phyloP scores from a whole-genome alignment of 2,888 invertebrate genomes.

The Lymantria dispar region DNA sequence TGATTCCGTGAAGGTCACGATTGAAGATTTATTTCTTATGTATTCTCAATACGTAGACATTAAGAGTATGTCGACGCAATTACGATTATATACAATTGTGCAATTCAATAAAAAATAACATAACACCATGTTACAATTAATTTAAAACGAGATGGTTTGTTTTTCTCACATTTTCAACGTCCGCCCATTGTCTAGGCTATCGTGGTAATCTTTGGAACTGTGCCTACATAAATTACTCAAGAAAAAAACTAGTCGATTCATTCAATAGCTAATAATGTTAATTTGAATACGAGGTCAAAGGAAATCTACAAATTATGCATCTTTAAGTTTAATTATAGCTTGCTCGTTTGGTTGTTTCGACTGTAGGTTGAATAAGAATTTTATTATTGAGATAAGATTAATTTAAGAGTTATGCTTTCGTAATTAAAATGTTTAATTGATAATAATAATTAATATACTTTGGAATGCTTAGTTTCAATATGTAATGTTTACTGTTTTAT shows the following conservation, averaged over 20 bases:
- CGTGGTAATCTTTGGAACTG: conserved; percentile 33
- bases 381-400: neutral
- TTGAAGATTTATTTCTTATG: conserved; percentile 18
- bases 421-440: no score
- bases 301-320: conserved; percentile 36
- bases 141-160: conserved; percentile 40
- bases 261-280: conserved; percentile 45
- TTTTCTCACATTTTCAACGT: conserved; percentile 63
- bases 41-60: conserved; percentile 25
- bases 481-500: no score
- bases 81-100: conserved; percentile 31
- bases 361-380: neutral
- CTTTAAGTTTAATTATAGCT: conserved; percentile 9
- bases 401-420: no score
- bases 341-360: neutral
- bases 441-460: no score
- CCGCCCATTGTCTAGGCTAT: conserved; percentile 61
- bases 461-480: no score
- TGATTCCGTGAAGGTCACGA: conserved; percentile 49
- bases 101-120: conserved; percentile 37
- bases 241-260: conserved; percentile 40
- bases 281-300: conserved; percentile 52
- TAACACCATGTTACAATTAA: conserved; percentile 40
- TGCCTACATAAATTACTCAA: conserved; percentile 36
- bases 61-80: conserved; percentile 33